Evolutionary conservation across 2,113 vertebrate species (phyloP).

Genomic region (Nansenia antarctica): DNA sequence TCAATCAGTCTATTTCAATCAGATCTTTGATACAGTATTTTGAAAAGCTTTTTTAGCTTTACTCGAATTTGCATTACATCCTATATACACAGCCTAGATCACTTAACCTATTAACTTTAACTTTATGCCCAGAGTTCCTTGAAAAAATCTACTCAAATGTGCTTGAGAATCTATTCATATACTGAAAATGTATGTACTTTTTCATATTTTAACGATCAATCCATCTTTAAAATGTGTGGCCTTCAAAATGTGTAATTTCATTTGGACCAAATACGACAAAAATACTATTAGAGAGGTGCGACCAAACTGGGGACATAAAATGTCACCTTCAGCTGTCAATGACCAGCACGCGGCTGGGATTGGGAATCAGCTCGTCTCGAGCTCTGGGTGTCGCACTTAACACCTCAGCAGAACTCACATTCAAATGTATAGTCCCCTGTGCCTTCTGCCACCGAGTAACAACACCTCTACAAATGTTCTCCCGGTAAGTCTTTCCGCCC

Average conservation of each 20-base stretch:
- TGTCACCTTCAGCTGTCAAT: slow-evolving; percentile 8
- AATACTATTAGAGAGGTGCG: slow-evolving; percentile 27
- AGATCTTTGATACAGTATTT: too few relatives aligned
- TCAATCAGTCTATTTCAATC: too few relatives aligned
- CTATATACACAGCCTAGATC: too few relatives aligned
- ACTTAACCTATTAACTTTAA: too few relatives aligned
- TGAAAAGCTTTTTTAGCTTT: too few relatives aligned
- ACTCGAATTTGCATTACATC: too few relatives aligned
- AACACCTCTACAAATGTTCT: slow-evolving; percentile 67
- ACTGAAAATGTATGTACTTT: too few relatives aligned
- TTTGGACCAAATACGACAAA: background rate
- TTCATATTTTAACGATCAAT: too few relatives aligned
- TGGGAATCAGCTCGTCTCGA: slow-evolving; percentile 33
- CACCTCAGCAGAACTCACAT: slow-evolving; percentile 48
- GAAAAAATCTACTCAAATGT: too few relatives aligned
- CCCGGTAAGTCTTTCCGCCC: slow-evolving; percentile 32
- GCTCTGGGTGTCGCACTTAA: slow-evolving; percentile 48
- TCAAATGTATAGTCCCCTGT: slow-evolving; percentile 31
- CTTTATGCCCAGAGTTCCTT: too few relatives aligned
- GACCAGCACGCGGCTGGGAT: slow-evolving; percentile 22
- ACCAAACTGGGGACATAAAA: slow-evolving; percentile 44
- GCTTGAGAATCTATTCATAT: too few relatives aligned
- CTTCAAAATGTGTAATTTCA: background rate
- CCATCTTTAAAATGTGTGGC: too few relatives aligned
- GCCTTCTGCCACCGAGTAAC: slow-evolving; percentile 53